Evolutionary conservation across 1,140 invertebrate species (phyloP), one percentile per base, ranked within the genome.

Genomic region (Lysiphlebus fabarum): DNA sequence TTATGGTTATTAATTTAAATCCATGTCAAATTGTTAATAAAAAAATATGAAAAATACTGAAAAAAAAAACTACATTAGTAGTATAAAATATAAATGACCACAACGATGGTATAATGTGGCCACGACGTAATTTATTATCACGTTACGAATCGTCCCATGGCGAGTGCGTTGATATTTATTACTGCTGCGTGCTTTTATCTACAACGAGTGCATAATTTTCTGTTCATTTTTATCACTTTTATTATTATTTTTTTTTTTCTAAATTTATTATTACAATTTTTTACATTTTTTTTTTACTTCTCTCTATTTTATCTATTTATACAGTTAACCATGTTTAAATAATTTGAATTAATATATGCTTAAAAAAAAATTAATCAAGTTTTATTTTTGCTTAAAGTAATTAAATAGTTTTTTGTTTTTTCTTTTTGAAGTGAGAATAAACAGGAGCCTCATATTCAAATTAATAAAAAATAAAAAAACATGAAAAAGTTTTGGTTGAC

Each of bases 51-150:
- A 38, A 36, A 36, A 38, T 51, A 36, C 49, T 51, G n/a, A 51
- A 51, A 51, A 48, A 51, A 51, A 51, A 51, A 38, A 33, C 5
- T 51, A 26, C 17, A 26, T 26, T 26, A 36, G 49, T 36, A 51
- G 49, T 34, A 38, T 51, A 34, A 36, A 34, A 36, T 40, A 60
- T 60, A 60, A 60, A 60, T 60, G 58, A 60, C 58, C 58, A 47
- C 53, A 60, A 55, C 58, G 53, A 50, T 40, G 58, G 58, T 55
- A 60, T 60, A 60, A 60, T 60, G 53, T 60, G 58, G 58, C 53
- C 58, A 60, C 45, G 58, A 55, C 58, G 51, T 60, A 55, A 60
- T 60, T 60, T 60, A 60, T 60, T 48, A 17, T 38, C 38, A 14
- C 58, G 53, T 54, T 53, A 53, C 56, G 53, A 48, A 60, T 60